Conservation (phyloP, 2,888 invertebrate genomes). For the Scrobipalpa costella region DNA sequence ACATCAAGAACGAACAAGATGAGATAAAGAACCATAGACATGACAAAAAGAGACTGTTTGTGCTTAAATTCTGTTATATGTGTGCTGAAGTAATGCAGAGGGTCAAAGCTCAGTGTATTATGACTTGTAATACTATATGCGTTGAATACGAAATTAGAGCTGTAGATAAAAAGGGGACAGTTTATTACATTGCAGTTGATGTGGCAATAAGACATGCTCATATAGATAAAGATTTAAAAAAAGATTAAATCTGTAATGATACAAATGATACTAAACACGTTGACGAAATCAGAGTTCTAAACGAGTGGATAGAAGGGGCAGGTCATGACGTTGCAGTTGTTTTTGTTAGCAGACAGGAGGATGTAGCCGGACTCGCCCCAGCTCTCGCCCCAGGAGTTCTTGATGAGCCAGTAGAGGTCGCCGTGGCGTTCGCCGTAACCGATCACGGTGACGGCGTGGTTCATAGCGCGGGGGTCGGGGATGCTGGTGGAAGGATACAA, state of each 20-base stretch:
- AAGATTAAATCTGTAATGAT: too few species aligned
- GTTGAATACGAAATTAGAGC: background rate
- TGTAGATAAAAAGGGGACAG: slow-evolving; percentile 38
- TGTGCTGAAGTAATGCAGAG: too few species aligned
- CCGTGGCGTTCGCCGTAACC: slow-evolving; percentile 53
- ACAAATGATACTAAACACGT: background rate
- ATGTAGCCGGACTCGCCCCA: slow-evolving; percentile 59
- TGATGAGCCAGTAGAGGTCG: slow-evolving; percentile 53
- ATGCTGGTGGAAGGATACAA: background rate
- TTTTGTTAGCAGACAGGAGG: slow-evolving; percentile 42
- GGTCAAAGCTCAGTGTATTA: too few species aligned
- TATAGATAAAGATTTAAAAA: too few species aligned
- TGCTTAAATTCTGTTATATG: too few species aligned
- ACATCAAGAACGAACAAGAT: too few species aligned
- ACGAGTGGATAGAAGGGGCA: slow-evolving; percentile 37
- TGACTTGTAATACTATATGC: too few species aligned
- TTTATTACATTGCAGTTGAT: slow-evolving; percentile 47
- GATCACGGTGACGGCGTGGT: slow-evolving; percentile 52
- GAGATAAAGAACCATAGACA: too few species aligned
- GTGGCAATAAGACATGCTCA: too few species aligned
- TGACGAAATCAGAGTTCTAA: background rate
- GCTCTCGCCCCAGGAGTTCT: slow-evolving; percentile 57
- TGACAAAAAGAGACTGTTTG: too few species aligned
- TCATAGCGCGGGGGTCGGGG: slow-evolving; percentile 24
- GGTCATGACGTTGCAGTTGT: slow-evolving; percentile 48